Percentiles rank a stretch among this genome's conserved stretches.
Evolutionary conservation across 1,140 invertebrate species (phyloP).

Genomic region (Cydia strobilella): DNA sequence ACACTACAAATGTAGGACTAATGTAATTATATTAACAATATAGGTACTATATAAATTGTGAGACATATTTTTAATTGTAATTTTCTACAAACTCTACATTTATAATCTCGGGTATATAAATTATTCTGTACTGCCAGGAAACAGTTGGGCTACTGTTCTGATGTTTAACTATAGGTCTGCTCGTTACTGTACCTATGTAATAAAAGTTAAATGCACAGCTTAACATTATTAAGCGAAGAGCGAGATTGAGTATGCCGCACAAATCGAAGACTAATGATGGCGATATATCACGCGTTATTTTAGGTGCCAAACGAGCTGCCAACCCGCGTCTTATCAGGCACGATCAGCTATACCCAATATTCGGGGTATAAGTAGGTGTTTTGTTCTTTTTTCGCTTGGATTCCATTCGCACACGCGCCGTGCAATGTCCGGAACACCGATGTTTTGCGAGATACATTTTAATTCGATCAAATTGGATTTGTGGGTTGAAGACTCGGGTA

Average conservation of each 20-base stretch:
- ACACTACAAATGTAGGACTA: too few relatives aligned
- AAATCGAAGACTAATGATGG: slow-evolving; percentile 1
- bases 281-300: slow-evolving; percentile 15
- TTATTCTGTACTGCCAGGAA: too few relatives aligned
- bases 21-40: too few relatives aligned
- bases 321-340: not conserved
- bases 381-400: slow-evolving; percentile 8
- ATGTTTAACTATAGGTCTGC: not conserved
- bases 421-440: slow-evolving; percentile 37
- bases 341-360: slow-evolving; percentile 20
- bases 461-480: slow-evolving; percentile 31
- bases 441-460: slow-evolving; percentile 43
- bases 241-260: not conserved
- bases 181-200: not conserved
- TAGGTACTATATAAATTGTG: too few relatives aligned
- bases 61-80: too few relatives aligned
- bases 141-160: not conserved
- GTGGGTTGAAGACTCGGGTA: not conserved
- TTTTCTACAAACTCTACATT: too few relatives aligned
- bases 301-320: slow-evolving; percentile 11
- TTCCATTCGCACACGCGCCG: not conserved
- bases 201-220: not conserved
- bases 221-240: not conserved
- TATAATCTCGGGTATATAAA: too few relatives aligned
- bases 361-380: not conserved